phyloP scores from a whole-genome alignment of 2,797 vertebrate genomes.

The Microhierax caerulescens region DNA sequence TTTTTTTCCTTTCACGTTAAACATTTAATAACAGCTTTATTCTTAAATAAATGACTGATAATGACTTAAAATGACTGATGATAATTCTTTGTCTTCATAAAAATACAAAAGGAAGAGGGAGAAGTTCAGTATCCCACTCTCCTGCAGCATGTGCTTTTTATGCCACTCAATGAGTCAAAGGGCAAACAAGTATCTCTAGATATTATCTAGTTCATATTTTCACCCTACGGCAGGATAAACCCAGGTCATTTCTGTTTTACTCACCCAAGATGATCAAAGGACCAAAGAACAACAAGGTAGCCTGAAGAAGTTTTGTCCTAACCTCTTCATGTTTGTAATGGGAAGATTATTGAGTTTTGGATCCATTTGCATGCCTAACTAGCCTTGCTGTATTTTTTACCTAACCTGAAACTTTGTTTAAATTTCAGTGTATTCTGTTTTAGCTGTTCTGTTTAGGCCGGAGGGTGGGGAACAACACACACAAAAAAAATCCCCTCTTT shows the following conservation, averaged over 20 bases:
- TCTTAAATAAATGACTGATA: background rate
- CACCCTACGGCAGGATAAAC: background rate
- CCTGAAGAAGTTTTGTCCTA: background rate
- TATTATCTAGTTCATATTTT: background rate
- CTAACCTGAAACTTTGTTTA: background rate
- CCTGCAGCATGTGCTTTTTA: background rate
- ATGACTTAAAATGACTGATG: background rate
- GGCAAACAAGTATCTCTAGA: background rate
- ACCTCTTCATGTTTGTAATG: background rate
- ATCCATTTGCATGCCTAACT: background rate
- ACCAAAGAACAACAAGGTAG: background rate
- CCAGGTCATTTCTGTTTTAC: background rate
- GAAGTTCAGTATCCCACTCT: background rate
- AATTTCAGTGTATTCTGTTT: background rate
- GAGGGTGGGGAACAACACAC: no score
- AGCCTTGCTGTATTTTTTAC: background rate
- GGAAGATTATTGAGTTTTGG: background rate
- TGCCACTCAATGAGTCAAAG: background rate
- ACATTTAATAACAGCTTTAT: background rate
- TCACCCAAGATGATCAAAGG: background rate
- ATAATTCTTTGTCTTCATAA: background rate
- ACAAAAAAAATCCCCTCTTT: background rate
- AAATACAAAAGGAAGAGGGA: background rate
- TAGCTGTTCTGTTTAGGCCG: background rate
- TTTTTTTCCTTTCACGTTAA: conserved; percentile 59